phyloP scores from a whole-genome alignment of 2,797 vertebrate species.

The Helostoma temminkii region DNA sequence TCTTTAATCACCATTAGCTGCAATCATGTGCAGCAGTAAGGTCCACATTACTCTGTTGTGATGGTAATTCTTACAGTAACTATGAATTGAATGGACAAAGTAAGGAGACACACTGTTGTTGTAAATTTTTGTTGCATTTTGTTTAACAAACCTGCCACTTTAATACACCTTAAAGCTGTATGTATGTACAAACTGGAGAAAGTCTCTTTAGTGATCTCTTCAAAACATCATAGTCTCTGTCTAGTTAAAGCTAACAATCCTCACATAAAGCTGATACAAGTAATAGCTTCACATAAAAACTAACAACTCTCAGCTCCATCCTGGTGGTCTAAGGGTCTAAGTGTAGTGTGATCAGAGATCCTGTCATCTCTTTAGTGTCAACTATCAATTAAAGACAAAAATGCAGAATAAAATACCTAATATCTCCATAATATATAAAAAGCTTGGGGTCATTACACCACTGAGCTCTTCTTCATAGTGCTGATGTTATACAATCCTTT shows the following conservation, averaged over 20 bases:
- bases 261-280: too few relatives aligned
- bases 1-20: conserved; percentile 69
- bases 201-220: not conserved
- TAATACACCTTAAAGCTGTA: not conserved
- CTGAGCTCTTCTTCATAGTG: too few relatives aligned
- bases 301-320: not conserved
- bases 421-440: too few relatives aligned
- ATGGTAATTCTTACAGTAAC: not conserved
- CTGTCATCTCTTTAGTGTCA: not conserved
- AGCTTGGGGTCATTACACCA: not conserved
- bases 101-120: not conserved
- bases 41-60: not conserved
- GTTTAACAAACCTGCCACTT: too few relatives aligned
- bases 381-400: not conserved
- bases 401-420: not conserved
- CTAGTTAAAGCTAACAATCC: too few relatives aligned
- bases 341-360: not conserved
- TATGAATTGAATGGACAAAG: not conserved
- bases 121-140: too few relatives aligned
- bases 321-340: too few relatives aligned
- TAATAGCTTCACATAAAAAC: not conserved
- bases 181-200: not conserved
- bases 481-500: not conserved
- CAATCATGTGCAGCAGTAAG: conserved; percentile 5
- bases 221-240: not conserved